Conservation (phyloP, 2,113 vertebrate species). For the Cochlearius cochlearius region DNA sequence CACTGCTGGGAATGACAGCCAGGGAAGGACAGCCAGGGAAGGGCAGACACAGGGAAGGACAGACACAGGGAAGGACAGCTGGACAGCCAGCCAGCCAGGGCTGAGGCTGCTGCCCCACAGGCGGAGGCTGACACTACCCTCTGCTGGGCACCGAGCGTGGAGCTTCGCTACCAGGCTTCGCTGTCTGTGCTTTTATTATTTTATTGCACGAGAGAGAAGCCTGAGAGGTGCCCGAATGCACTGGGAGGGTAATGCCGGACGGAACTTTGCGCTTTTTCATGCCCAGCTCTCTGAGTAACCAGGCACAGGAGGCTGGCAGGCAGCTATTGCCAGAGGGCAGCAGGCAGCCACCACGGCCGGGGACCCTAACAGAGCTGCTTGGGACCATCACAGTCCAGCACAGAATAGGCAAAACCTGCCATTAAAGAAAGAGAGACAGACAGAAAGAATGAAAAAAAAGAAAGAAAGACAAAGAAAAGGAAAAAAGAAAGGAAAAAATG, state of each 20-base stretch:
- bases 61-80: not conserved
- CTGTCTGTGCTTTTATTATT: rapidly evolving
- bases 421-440: not conserved
- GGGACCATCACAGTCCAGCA: not conserved
- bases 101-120: not conserved
- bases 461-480: too few species aligned
- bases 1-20: not conserved
- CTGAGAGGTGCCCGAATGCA: not conserved
- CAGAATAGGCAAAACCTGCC: not conserved
- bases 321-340: not conserved
- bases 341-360: not conserved
- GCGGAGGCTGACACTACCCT: constrained; percentile 37
- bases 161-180: rapidly evolving
- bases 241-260: not conserved
- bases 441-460: too few species aligned
- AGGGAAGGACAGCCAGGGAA: not conserved
- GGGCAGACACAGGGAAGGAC: not conserved
- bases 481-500: too few species aligned
- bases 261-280: rapidly evolving
- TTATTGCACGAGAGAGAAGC: not conserved
- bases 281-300: rapidly evolving
- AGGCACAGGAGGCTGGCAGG: not conserved
- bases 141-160: constrained; percentile 12
- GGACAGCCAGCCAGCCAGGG: not conserved
- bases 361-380: not conserved